Evolutionary conservation across 2,113 vertebrate species (phyloP).

Genomic region (Nanorana parkeri): DNA sequence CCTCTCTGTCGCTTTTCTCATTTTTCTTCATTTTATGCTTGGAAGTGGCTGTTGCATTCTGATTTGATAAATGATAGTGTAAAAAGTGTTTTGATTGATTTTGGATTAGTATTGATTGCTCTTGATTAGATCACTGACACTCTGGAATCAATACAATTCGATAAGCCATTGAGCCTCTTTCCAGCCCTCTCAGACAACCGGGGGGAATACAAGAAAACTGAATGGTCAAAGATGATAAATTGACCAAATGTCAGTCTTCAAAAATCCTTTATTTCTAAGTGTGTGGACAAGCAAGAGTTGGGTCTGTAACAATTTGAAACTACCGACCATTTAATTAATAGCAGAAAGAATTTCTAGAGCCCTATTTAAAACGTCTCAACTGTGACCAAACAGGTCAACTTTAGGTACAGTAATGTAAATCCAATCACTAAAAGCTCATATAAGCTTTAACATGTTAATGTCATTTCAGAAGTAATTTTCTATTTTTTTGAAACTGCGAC

Average conservation of each 20-base stretch:
- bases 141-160: conserved; percentile 74
- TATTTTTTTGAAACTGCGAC: too few species aligned
- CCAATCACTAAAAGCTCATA: too few species aligned
- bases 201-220: conserved; percentile 65
- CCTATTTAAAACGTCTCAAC: not conserved
- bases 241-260: conserved; percentile 70
- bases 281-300: conserved; percentile 18
- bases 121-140: conserved; percentile 77
- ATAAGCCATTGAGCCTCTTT: conserved; percentile 70
- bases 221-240: conserved; percentile 73
- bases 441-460: too few species aligned
- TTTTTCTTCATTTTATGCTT: conserved; percentile 62
- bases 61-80: conserved; percentile 75
- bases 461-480: too few species aligned
- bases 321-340: conserved; percentile 38
- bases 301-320: conserved; percentile 34
- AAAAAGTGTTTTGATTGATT: conserved; percentile 77
- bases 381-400: conserved; percentile 18
- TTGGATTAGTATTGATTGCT: conserved; percentile 81
- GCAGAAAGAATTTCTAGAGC: not conserved
- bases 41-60: conserved; percentile 73
- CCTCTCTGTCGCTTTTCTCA: conserved; percentile 51
- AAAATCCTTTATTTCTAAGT: conserved; percentile 60
- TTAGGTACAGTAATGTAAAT: not conserved
- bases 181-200: conserved; percentile 61